Conservation (phyloP, 2,888 invertebrate genomes). For the Brachyopa scutellaris region DNA sequence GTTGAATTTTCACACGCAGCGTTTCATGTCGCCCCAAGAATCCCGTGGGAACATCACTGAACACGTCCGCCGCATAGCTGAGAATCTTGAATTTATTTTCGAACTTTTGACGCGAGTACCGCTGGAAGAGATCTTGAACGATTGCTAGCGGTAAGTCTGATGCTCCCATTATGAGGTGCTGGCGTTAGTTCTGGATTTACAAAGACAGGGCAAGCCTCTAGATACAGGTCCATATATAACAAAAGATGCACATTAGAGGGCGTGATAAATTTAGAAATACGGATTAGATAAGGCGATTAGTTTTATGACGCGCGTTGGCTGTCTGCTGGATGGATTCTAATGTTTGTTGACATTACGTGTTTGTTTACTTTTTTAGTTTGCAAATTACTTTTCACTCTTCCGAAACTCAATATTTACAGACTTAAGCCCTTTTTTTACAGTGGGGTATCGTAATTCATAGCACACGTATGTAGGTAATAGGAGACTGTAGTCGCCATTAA, state of each 20-base stretch:
- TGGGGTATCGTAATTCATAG: too few species aligned
- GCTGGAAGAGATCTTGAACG: slow-evolving; percentile 75
- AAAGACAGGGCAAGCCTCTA: neutral
- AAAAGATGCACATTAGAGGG: neutral
- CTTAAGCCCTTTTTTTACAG: too few species aligned
- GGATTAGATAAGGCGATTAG: neutral
- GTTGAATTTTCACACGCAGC: slow-evolving; percentile 76
- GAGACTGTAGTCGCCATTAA: too few species aligned
- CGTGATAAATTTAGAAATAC: neutral
- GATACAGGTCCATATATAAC: neutral
- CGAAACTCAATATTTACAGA: neutral
- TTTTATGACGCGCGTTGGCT: neutral
- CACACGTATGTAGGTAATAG: too few species aligned
- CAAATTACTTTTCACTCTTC: neutral
- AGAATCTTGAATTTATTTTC: slow-evolving; percentile 74
- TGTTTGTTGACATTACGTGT: neutral
- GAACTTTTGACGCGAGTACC: slow-evolving; percentile 67
- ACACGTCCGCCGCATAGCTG: slow-evolving; percentile 75
- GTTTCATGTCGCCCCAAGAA: slow-evolving; percentile 79
- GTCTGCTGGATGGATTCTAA: neutral
- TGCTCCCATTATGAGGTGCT: slow-evolving; percentile 11
- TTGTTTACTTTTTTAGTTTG: neutral
- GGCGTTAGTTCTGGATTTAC: neutral
- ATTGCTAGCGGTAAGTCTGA: slow-evolving; percentile 64
- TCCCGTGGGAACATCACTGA: slow-evolving; percentile 77